phyloP scores from a whole-genome alignment of 2,797 vertebrate species.

The Muraenolepis orangiensis region DNA sequence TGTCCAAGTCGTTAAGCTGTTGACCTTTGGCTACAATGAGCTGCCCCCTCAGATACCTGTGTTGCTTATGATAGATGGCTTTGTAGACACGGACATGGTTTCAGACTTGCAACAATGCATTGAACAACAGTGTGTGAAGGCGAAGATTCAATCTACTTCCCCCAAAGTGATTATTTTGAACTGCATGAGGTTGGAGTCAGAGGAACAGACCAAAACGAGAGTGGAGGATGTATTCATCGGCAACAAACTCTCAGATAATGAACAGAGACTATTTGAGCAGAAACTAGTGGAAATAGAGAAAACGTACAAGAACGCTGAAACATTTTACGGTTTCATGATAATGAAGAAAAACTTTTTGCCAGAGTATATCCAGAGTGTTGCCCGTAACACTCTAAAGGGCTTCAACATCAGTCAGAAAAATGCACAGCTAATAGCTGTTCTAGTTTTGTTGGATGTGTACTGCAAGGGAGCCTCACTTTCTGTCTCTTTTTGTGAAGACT shows the following conservation, averaged over 20 bases:
- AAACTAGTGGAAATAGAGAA: constrained; percentile 60
- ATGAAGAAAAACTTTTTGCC: constrained; percentile 65
- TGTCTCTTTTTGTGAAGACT: constrained; percentile 65
- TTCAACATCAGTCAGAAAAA: constrained; percentile 55
- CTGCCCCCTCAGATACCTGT: constrained; percentile 64
- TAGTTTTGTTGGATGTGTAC: constrained; percentile 60
- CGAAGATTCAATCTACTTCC: constrained; percentile 33
- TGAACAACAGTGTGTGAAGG: constrained; percentile 51
- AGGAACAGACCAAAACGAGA: constrained; percentile 22
- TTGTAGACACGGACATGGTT: constrained; percentile 76
- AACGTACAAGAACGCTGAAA: constrained; percentile 52
- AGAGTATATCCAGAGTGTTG: constrained; percentile 59
- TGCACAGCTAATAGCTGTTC: constrained; percentile 61
- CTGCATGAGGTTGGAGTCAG: constrained; percentile 60
- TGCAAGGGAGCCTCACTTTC: constrained; percentile 51
- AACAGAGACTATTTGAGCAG: constrained; percentile 55
- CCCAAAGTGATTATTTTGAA: constrained; percentile 64
- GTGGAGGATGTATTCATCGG: constrained; percentile 50
- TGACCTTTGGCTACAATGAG: constrained; percentile 63
- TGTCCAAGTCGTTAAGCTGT: constrained; percentile 66
- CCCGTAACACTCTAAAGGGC: constrained; percentile 60
- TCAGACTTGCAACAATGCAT: constrained; percentile 60
- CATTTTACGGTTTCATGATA: constrained; percentile 73
- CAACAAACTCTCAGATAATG: constrained; percentile 56
- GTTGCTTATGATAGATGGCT: constrained; percentile 80